A percentile compares a stretch with the other conserved stretches of the same genome.
phyloP scores from a whole-genome alignment of 2,797 vertebrate species.

The Premnoplex brunnescens region DNA sequence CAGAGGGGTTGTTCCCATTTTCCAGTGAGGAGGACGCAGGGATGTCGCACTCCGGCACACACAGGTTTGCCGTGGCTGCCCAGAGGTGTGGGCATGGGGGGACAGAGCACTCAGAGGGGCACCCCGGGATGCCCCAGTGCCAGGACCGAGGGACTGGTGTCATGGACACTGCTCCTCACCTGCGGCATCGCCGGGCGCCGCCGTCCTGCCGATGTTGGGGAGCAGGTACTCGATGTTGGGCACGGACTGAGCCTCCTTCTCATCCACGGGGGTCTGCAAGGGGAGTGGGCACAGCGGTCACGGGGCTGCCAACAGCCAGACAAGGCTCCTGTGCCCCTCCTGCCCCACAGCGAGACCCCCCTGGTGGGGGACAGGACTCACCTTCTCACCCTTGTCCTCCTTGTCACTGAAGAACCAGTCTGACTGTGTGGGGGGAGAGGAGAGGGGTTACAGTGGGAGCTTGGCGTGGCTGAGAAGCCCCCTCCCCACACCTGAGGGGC shows the following conservation, averaged over 20 bases:
- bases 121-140: background rate
- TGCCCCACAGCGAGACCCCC: accelerated
- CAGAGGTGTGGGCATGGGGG: accelerated
- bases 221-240: slow-evolving; percentile 98
- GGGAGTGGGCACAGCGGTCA: accelerated
- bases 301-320: accelerated
- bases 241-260: slow-evolving; percentile 89
- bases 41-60: accelerated
- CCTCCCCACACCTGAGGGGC: accelerated
- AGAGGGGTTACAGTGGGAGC: background rate
- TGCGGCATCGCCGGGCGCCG: slow-evolving; percentile 86
- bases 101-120: background rate
- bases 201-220: slow-evolving; percentile 93
- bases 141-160: accelerated
- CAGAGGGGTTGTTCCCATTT: accelerated
- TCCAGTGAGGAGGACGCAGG: accelerated
- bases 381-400: slow-evolving; percentile 92
- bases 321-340: accelerated
- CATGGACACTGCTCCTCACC: slow-evolving; percentile 77
- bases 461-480: accelerated
- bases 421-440: slow-evolving; percentile 72
- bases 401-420: slow-evolving; percentile 95
- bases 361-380: background rate
- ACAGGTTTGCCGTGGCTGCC: accelerated
- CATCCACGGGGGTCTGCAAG: slow-evolving; percentile 91